Evolutionary conservation across 1,140 invertebrate species (phyloP), one percentile per base, ranked within the genome.

Genomic region (Pseudomyrmex gracilis): DNA sequence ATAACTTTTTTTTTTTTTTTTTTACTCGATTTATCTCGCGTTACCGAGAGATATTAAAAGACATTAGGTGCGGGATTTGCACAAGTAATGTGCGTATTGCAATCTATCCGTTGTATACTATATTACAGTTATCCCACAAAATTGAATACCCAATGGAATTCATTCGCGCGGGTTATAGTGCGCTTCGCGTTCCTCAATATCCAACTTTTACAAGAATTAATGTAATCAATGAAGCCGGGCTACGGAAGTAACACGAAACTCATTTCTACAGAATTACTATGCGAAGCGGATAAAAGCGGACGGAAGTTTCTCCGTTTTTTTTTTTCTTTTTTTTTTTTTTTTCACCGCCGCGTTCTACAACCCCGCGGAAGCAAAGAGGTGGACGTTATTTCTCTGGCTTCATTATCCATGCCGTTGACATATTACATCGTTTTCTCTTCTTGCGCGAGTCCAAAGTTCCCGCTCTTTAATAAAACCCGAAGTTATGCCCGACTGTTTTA

Each of bases 391-490:
- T 80, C 76, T 80, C 66, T 55, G 43, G 76, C 76, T 80, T 80
- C 76, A 80, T 80, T 80, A 80, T 80, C 76, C 76, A 80, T 80
- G 76, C 76, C 76, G 76, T 80, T 80, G 76, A 80, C 76, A 80
- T 80, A 80, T 80, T 80, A 80, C 76, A 80, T 80, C 76, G 76
- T 80, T 80, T 80, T 58, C 64, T 80, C 76, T 80, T 70, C 76
- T 80, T 70, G 66, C 55, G 66, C 43, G 24, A 80, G 76, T 80
- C 66, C 12, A 80, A 80, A 80, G 66, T 80, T 80, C 66, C 43
- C 64, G 76, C 66, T 80, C 76, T 80, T 80, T 80, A 80, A 80
- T 80, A 80, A 80, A 80, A 80, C 76, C 34, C 53, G 66, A 70
- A 80, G 76, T 80, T 80, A 34, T 34, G 43, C 53, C 64, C 49